Evolutionary conservation across 2,113 vertebrate genomes (phyloP).

Genomic region (Phalacrocorax aristotelis): DNA sequence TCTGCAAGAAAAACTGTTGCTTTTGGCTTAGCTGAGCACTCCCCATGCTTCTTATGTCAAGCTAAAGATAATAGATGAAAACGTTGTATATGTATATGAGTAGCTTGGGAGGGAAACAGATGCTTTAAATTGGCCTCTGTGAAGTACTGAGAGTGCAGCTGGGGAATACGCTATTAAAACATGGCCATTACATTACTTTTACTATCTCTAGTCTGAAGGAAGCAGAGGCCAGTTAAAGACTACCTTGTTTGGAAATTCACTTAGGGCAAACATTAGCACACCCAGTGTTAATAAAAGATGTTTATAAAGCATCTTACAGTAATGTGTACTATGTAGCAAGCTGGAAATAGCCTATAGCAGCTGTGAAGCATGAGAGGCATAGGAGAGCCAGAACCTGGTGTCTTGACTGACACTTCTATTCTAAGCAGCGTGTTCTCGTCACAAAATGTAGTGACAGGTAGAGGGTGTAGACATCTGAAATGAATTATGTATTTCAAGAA

Average conservation of each 20-base stretch:
- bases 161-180: not conserved
- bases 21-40: slow-evolving; percentile 7
- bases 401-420: not conserved
- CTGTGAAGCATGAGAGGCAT: not conserved
- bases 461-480: not conserved
- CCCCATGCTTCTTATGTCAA: not conserved
- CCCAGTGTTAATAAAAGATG: not conserved
- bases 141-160: not conserved
- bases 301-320: not conserved
- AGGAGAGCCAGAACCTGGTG: not conserved
- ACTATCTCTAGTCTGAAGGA: not conserved
- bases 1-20: slow-evolving; percentile 2
- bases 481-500: not conserved
- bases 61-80: slow-evolving; percentile 37
- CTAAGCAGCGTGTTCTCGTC: not conserved
- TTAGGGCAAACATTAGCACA: not conserved
- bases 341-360: not conserved
- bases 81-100: not conserved
- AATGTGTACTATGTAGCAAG: not conserved
- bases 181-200: not conserved
- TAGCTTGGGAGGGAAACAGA: slow-evolving; percentile 16
- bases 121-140: slow-evolving; percentile 15
- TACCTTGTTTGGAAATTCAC: not conserved
- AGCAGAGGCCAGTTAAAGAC: not conserved
- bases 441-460: not conserved